A percentile compares a stretch with the other conserved stretches of the same genome.
Evolutionary conservation across 2,888 invertebrate genomes (phyloP).

Genomic region (Trachelus troglodyta): DNA sequence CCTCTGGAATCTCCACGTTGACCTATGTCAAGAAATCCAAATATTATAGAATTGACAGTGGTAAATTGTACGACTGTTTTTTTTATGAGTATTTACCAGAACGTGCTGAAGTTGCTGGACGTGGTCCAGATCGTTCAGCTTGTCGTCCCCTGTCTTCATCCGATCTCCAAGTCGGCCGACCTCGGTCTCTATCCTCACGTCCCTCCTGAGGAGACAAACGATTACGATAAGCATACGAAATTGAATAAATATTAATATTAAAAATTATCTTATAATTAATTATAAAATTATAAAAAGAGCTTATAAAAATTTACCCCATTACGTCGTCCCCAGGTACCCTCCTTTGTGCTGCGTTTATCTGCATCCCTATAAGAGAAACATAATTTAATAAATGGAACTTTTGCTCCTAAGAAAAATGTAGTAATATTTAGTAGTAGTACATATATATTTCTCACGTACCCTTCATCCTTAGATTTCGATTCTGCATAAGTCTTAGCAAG

Average conservation of each 20-base stretch:
- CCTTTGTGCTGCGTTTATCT: slow-evolving; percentile 45
- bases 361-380: slow-evolving; percentile 31
- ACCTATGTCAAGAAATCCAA: slow-evolving; percentile 25
- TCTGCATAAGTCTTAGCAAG: slow-evolving; percentile 70
- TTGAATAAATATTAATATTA: neutral
- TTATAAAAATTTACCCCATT: slow-evolving; percentile 50
- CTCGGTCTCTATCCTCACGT: slow-evolving; percentile 52
- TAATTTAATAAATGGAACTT: neutral
- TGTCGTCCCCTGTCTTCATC: slow-evolving; percentile 52
- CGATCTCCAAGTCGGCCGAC: slow-evolving; percentile 52
- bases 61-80: neutral
- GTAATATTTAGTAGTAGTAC: too few relatives aligned
- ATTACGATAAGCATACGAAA: neutral
- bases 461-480: slow-evolving; percentile 53
- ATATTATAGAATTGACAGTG: neutral
- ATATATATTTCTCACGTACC: slow-evolving; percentile 30
- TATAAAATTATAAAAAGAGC: too few relatives aligned
- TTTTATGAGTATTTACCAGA: slow-evolving; percentile 37
- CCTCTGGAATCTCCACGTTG: slow-evolving; percentile 47
- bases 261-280: neutral
- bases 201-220: slow-evolving; percentile 47
- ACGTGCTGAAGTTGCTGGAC: slow-evolving; percentile 39
- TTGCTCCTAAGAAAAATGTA: neutral
- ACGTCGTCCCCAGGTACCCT: slow-evolving; percentile 53
- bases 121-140: slow-evolving; percentile 41